Evolutionary conservation across 2,797 vertebrate genomes (phyloP).

Genomic region (Hephaestus fuliginosus): DNA sequence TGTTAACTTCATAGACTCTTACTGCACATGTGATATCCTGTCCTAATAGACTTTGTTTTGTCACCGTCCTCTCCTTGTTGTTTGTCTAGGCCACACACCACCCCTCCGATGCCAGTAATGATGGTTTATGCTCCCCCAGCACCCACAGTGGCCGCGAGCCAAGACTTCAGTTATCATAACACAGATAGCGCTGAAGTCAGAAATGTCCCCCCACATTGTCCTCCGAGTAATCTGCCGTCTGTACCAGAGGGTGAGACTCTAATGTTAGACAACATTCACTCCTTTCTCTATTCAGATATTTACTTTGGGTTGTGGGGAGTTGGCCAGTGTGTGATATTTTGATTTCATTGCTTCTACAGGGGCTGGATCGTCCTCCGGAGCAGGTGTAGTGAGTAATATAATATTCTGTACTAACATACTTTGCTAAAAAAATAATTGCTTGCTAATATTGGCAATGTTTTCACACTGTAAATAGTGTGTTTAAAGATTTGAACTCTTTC

Average conservation of each 20-base stretch:
- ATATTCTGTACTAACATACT: slow-evolving; percentile 1
- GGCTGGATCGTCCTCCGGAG: slow-evolving; percentile 11
- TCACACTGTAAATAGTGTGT: neutral
- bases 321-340: slow-evolving; percentile 23
- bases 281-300: slow-evolving; percentile 13
- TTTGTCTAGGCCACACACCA: slow-evolving; percentile 54
- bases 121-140: neutral
- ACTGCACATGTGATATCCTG: slow-evolving; percentile 5
- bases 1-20: neutral
- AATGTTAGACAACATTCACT: slow-evolving; percentile 20
- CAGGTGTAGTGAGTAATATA: slow-evolving; percentile 55
- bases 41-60: slow-evolving; percentile 22
- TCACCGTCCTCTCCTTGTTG: slow-evolving; percentile 31
- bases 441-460: neutral
- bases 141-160: slow-evolving; percentile 22
- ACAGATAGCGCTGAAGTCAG: slow-evolving; percentile 52
- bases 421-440: neutral
- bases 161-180: slow-evolving; percentile 66
- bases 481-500: neutral
- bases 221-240: slow-evolving; percentile 30
- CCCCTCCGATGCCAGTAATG: slow-evolving; percentile 27
- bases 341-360: slow-evolving; percentile 51
- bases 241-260: slow-evolving; percentile 56
- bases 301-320: neutral
- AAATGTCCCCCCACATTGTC: slow-evolving; percentile 42